These are phyloP conservation scores for Leptinotarsa peninsularis DNA, from an alignment of 2,888 invertebrate species.

Conservation along the genomic window DNA sequence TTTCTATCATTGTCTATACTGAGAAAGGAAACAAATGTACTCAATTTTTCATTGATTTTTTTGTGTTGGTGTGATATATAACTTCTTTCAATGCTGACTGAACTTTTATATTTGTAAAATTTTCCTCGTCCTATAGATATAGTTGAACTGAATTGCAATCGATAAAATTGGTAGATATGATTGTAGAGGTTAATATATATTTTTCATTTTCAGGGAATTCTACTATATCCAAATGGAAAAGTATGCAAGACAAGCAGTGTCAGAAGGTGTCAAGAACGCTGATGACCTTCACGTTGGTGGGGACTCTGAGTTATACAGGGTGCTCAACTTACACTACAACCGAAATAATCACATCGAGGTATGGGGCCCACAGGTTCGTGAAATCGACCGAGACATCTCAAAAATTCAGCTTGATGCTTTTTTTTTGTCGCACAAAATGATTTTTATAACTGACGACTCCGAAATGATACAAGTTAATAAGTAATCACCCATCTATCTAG, in stretches of 20 bases:
- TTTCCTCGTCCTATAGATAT: neutral
- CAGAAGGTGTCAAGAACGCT: conserved; percentile 92
- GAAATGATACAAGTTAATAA: neutral
- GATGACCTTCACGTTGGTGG: conserved; percentile 94
- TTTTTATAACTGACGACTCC: neutral
- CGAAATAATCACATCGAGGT: conserved; percentile 97
- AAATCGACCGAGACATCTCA: conserved; percentile 60
- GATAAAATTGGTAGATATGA: neutral
- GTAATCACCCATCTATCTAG: neutral
- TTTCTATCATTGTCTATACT: no score
- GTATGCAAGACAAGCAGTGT: conserved; percentile 97
- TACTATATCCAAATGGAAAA: conserved; percentile 99
- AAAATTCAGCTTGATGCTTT: conserved; percentile 37
- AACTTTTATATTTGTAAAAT: neutral
- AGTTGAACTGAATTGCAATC: neutral
- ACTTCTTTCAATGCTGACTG: no score
- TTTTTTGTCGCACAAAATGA: conserved; percentile 29
- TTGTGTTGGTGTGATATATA: no score
- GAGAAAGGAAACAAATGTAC: neutral
- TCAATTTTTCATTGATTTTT: neutral
- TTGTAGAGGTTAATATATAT: conserved; percentile 18
- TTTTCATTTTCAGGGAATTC: conserved; percentile 88
- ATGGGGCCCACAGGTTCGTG: conserved; percentile 77
- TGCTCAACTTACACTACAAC: conserved; percentile 98
- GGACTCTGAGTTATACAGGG: conserved; percentile 97